Conservation (phyloP, 2,888 invertebrate species). For the Pasiphila rectangulata region DNA sequence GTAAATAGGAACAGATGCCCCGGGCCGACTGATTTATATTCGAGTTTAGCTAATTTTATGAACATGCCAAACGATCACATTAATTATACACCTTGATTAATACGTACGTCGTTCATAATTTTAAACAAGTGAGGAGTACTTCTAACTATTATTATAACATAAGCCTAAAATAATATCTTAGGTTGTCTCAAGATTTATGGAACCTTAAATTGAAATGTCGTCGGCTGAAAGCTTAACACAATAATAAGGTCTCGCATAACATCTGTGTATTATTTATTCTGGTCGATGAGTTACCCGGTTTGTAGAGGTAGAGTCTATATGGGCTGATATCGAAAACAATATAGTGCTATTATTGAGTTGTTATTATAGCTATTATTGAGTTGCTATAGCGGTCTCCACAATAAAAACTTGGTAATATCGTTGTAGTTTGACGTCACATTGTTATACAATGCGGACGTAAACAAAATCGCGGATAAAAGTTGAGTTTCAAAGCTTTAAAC, state of each 20-base stretch:
- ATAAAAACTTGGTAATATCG: neutral
- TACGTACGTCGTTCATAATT: slow-evolving; percentile 8
- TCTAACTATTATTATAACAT: too few species aligned
- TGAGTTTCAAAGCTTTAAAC: neutral
- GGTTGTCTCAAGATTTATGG: too few species aligned
- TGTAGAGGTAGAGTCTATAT: slow-evolving; percentile 31
- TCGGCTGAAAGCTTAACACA: neutral
- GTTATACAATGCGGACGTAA: neutral
- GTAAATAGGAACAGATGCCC: slow-evolving; percentile 50
- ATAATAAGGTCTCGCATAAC: slow-evolving; percentile 1
- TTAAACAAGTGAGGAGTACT: neutral
- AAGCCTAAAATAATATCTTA: too few species aligned
- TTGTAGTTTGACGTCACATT: neutral
- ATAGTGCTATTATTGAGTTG: slow-evolving; percentile 23
- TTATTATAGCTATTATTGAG: slow-evolving; percentile 25
- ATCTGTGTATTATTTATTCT: slow-evolving; percentile 28
- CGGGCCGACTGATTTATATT: slow-evolving; percentile 44
- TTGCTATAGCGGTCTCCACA: slow-evolving; percentile 9
- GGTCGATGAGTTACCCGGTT: slow-evolving; percentile 25
- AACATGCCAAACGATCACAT: slow-evolving; percentile 26
- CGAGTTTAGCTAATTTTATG: slow-evolving; percentile 33
- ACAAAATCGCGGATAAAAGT: neutral
- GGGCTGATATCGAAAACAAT: slow-evolving; percentile 22
- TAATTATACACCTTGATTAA: slow-evolving; percentile 30
- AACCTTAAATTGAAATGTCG: neutral